Base-by-base conservation (phyloP, 2,888 invertebrate species). In the Sinotaia quadrata region DNA sequence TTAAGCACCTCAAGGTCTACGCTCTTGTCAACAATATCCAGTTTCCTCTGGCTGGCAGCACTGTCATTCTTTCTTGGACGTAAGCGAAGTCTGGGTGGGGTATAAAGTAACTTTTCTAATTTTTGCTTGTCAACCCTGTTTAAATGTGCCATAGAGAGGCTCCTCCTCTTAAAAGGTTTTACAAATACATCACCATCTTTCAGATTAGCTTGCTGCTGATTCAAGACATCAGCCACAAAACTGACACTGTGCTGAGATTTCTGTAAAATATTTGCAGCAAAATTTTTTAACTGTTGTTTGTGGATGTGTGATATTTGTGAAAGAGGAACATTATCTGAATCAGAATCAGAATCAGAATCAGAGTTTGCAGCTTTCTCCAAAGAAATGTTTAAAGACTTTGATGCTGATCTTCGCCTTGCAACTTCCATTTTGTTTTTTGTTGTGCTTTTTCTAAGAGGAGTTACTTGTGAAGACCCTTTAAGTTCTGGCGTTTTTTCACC, bases 401-500 rank as follows among this genome's bases (percentile, higher is more conserved):
- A 67, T 12, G 66, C 47, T 1, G 75, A 75, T 60, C 77, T 74
- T 63, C 69, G 77, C 47, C 75, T 75, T 27, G 77, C 78, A 4
- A 72, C 78, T 54, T 73, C 79, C 51, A 78, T 79, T 63, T 80
- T 81, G 49, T 75, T 75, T 56, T 80, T 79, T n/a, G 80, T 77
- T 33, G 81, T 80, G 33, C 80, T 79, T 36, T 76, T 74, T 49
- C 79, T 74, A 21, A 71, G 71, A 29, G 78, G 76, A 2, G 72
- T 70, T 36, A 54, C 69, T 21, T 56, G 61, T 4, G 61, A 34
- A 29, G 70, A 62, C 27, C 63, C 74, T 27, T 75, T 72, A 34
- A 69, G 72, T 36, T 78, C 75, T 59, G 80, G 81, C 8, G 80
- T 81, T 59, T 78, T 75, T 58, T 81, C 76, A 12, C 73, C 73